These are phyloP conservation scores for Tonatia bakeri DNA, from an alignment of 2,113 vertebrate genomes.

Conservation along the genomic window DNA sequence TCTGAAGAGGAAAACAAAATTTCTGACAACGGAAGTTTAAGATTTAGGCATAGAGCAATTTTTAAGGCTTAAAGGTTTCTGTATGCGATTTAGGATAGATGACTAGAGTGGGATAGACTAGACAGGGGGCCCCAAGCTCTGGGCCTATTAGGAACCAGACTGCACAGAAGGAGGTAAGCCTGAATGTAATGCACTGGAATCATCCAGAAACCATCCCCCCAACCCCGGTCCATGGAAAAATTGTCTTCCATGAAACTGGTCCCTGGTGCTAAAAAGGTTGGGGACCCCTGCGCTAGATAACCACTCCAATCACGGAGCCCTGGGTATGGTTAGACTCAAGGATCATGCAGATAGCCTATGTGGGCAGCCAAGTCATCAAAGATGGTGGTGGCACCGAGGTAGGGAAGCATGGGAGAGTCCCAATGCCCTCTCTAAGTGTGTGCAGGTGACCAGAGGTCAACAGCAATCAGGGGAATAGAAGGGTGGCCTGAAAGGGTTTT, in stretches of 20 bases:
- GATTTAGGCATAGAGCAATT: background rate
- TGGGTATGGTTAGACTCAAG: background rate
- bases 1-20: background rate
- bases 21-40: background rate
- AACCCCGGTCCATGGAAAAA: too few species aligned
- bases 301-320: background rate
- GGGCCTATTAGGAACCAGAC: too few species aligned
- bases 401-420: background rate
- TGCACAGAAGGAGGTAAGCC: too few species aligned
- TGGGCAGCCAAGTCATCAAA: background rate
- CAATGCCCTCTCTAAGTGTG: background rate
- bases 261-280: too few species aligned
- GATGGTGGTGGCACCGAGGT: background rate
- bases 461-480: background rate
- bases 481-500: background rate
- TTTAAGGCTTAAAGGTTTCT: background rate
- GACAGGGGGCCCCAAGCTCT: too few species aligned
- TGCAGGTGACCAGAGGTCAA: background rate
- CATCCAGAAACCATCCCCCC: too few species aligned
- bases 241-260: too few species aligned
- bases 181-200: too few species aligned
- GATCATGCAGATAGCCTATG: background rate
- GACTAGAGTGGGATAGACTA: background rate
- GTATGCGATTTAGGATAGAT: background rate
- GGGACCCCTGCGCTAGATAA: too few species aligned